Conservation (phyloP, 1,140 invertebrate genomes). For the Pectinophora gossypiella region DNA sequence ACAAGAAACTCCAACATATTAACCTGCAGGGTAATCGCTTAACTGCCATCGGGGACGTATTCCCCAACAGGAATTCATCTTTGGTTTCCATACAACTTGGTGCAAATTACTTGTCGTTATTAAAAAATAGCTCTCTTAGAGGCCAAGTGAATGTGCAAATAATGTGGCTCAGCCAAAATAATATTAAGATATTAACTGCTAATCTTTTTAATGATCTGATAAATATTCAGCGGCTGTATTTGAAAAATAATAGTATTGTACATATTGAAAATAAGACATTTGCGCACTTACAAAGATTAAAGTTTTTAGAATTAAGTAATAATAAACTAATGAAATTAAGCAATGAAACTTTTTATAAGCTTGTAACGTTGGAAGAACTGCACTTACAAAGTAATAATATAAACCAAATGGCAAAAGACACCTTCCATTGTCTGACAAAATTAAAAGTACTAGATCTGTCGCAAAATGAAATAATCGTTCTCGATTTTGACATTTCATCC, state of each 20-base stretch:
- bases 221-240: constrained; percentile 85
- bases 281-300: constrained; percentile 82
- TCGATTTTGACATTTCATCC: constrained; percentile 79
- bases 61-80: constrained; percentile 83
- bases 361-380: constrained; percentile 81
- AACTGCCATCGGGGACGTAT: constrained; percentile 86
- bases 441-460: constrained; percentile 81
- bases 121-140: constrained; percentile 87
- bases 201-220: constrained; percentile 85
- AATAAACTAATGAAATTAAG: constrained; percentile 82
- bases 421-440: constrained; percentile 78
- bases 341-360: constrained; percentile 79
- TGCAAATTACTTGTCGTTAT: constrained; percentile 84
- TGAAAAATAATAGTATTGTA: constrained; percentile 89
- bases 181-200: constrained; percentile 82
- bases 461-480: constrained; percentile 78
- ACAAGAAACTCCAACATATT: constrained; percentile 90
- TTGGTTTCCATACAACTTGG: constrained; percentile 91
- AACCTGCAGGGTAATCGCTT: constrained; percentile 91
- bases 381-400: constrained; percentile 80
- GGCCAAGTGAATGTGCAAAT: constrained; percentile 89
- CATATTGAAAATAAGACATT: constrained; percentile 89
- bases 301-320: constrained; percentile 86
- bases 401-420: constrained; percentile 77
- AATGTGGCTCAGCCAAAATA: constrained; percentile 91